These are phyloP conservation scores for Scaptomyza flava DNA, from an alignment of 2,888 invertebrate genomes.

Conservation along the genomic window DNA sequence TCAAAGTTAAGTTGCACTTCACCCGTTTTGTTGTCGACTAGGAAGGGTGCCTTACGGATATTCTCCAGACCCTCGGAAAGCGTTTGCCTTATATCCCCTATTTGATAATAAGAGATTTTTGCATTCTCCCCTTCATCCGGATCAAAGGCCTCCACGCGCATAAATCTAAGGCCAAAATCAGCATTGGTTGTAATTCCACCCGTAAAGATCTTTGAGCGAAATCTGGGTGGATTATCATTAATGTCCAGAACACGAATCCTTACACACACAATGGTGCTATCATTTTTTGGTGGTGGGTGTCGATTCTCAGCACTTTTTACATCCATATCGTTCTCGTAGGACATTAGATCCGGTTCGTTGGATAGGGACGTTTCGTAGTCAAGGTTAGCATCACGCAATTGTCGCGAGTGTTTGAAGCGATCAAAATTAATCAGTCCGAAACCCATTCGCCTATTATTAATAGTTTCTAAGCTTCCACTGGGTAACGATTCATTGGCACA, in stretches of 20 bases:
- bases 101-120: slow-evolving; percentile 90
- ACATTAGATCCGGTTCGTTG: slow-evolving; percentile 26
- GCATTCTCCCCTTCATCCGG: slow-evolving; percentile 91
- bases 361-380: slow-evolving; percentile 40
- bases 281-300: slow-evolving; percentile 67
- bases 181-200: slow-evolving; percentile 97
- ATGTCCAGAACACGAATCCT: slow-evolving; percentile 91
- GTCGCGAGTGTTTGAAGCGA: slow-evolving; percentile 76
- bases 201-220: slow-evolving; percentile 92
- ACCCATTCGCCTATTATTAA: slow-evolving; percentile 29
- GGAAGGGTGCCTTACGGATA: slow-evolving; percentile 91
- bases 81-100: slow-evolving; percentile 92
- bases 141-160: slow-evolving; percentile 92
- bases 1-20: slow-evolving; percentile 95
- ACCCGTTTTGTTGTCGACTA: slow-evolving; percentile 92
- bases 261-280: slow-evolving; percentile 90
- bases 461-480: slow-evolving; percentile 52
- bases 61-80: slow-evolving; percentile 94
- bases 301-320: slow-evolving; percentile 28
- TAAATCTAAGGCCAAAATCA: slow-evolving; percentile 94
- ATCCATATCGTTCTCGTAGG: slow-evolving; percentile 52
- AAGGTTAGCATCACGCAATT: slow-evolving; percentile 44
- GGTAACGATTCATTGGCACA: slow-evolving; percentile 85
- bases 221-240: slow-evolving; percentile 96
- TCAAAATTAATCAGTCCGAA: slow-evolving; percentile 50